A percentile compares a stretch with the other conserved stretches of the same genome.
Evolutionary conservation across 2,888 invertebrate genomes (phyloP).

Genomic region (Hydraecia micacea): DNA sequence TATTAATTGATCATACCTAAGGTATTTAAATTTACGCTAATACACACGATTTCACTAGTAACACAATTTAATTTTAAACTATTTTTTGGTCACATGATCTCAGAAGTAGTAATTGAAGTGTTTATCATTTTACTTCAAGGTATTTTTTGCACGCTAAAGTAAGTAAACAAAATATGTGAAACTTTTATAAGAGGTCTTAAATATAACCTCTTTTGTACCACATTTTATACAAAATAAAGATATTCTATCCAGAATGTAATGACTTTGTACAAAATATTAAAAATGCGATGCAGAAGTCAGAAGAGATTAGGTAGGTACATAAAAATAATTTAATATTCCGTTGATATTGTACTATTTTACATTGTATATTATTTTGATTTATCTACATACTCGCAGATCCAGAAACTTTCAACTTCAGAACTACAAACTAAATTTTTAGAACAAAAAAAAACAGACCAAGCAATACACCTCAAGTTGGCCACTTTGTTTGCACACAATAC

Average conservation of each 20-base stretch:
- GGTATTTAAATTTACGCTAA: not conserved
- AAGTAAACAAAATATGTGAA: not conserved
- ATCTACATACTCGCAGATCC: not conserved
- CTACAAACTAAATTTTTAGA: constrained; percentile 14
- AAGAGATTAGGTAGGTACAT: not conserved
- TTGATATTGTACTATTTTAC: not conserved
- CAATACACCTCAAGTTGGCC: constrained; percentile 35
- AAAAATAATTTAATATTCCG: not conserved
- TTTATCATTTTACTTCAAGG: not conserved
- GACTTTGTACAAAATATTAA: not conserved
- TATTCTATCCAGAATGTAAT: not conserved
- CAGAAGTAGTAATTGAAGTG: not conserved
- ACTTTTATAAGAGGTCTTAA: not conserved
- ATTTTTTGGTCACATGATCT: not conserved
- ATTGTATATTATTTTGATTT: not conserved
- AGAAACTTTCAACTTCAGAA: not conserved
- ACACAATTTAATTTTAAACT: not conserved
- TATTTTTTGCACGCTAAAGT: not conserved
- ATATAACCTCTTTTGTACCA: no score
- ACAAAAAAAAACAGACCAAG: constrained; percentile 18
- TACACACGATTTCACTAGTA: not conserved
- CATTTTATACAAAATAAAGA: not conserved
- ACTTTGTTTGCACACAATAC: constrained; percentile 54
- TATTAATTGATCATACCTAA: not conserved
- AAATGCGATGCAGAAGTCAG: not conserved